A percentile compares a stretch with the other conserved stretches of the same genome.
phyloP scores from a whole-genome alignment of 2,113 vertebrate species.

The Tyto alba region DNA sequence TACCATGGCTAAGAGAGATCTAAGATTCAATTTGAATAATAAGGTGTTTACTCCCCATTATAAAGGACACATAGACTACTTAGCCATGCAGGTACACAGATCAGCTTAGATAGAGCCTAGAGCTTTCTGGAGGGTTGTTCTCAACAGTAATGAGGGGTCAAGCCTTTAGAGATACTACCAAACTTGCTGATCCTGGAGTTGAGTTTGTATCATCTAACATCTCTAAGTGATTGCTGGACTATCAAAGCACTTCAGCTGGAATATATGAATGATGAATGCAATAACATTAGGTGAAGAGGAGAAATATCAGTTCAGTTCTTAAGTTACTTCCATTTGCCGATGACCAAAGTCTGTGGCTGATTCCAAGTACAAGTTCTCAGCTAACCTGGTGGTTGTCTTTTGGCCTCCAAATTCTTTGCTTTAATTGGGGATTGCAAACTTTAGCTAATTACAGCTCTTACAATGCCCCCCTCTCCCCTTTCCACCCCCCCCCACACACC shows the following conservation, averaged over 20 bases:
- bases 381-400: not conserved
- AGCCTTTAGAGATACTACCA: not conserved
- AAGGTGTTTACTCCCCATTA: not conserved
- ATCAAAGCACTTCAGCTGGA: not conserved
- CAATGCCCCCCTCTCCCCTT: too few relatives aligned
- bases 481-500: too few relatives aligned
- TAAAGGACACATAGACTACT: not conserved
- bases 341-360: not conserved
- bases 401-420: not conserved
- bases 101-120: not conserved
- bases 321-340: not conserved
- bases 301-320: not conserved
- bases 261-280: not conserved
- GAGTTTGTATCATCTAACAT: not conserved
- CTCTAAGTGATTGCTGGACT: not conserved
- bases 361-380: not conserved
- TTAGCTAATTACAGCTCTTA: not conserved
- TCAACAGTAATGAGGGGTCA: not conserved
- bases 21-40: not conserved
- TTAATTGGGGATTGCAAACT: not conserved
- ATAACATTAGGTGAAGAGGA: not conserved
- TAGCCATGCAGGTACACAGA: not conserved
- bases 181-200: not conserved
- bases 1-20: not conserved
- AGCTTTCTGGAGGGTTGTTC: not conserved